Conservation (phyloP, 2,797 vertebrate species). For the Melopsittacus undulatus region DNA sequence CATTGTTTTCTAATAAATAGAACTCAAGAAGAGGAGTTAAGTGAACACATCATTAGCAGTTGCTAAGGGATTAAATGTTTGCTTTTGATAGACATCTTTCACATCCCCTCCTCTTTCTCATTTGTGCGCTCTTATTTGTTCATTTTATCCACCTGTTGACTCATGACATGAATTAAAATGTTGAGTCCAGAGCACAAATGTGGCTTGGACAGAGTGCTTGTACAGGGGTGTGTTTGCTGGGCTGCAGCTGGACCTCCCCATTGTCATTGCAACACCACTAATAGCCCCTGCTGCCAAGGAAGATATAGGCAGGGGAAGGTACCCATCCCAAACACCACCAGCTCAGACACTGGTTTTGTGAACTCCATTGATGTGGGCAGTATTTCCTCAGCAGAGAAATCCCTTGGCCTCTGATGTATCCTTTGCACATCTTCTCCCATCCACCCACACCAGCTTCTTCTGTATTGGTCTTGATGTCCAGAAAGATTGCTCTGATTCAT, state of each 20-base stretch:
- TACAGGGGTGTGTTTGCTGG: not conserved
- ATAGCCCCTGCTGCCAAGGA: fast-evolving
- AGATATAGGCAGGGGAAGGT: not conserved
- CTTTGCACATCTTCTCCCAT: not conserved
- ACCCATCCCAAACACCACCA: not conserved
- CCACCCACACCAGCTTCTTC: not conserved
- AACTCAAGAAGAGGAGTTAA: not conserved
- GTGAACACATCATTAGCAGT: not conserved
- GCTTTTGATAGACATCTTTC: not conserved
- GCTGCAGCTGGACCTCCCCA: not conserved
- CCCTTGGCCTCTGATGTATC: not conserved
- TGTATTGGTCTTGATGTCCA: not conserved
- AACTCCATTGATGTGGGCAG: not conserved
- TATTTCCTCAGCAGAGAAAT: not conserved
- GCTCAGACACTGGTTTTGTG: not conserved
- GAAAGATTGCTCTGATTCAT: not conserved
- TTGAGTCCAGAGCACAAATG: not conserved
- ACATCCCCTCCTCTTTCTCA: not conserved
- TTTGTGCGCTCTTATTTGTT: not conserved
- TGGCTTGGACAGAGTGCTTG: not conserved
- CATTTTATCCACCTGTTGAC: not conserved
- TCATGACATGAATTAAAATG: not conserved
- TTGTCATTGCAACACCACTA: not conserved
- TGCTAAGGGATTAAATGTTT: not conserved
- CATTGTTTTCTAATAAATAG: constrained; percentile 19